Conservation (phyloP, 2,797 vertebrate species). For the Tympanoctomys barrerae region DNA sequence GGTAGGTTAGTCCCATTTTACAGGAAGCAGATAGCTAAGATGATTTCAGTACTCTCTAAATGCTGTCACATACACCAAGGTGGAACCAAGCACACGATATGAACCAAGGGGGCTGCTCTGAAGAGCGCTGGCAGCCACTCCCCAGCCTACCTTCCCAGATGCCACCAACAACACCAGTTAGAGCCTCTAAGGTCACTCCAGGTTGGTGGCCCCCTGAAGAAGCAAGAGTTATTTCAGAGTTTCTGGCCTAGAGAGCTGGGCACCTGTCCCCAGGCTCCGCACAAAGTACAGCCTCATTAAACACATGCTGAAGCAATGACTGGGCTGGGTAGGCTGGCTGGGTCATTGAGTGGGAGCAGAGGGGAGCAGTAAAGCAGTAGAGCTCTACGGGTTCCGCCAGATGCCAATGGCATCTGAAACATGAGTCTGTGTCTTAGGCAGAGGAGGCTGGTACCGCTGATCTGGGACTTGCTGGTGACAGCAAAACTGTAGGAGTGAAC, state of each 20-base stretch:
- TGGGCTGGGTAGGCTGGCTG: not conserved
- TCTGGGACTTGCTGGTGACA: not conserved
- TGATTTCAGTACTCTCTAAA: not conserved
- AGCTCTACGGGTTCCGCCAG: not conserved
- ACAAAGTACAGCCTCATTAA: not conserved
- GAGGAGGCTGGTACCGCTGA: not conserved
- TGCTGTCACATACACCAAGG: not conserved
- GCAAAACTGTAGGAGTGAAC: accelerated
- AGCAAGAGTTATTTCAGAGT: not conserved
- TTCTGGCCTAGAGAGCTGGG: not conserved
- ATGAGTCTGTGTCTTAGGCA: not conserved
- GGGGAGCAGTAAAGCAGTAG: not conserved
- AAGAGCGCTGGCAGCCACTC: not conserved
- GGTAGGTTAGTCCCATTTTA: not conserved
- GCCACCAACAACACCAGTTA: not conserved
- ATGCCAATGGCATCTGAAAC: not conserved
- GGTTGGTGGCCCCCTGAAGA: not conserved
- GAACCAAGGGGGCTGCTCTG: not conserved
- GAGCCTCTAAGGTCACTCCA: not conserved
- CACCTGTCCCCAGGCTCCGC: not conserved
- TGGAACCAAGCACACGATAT: not conserved
- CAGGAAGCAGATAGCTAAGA: constrained; percentile 12
- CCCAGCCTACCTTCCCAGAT: not conserved
- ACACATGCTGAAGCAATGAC: not conserved
- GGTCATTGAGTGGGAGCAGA: not conserved